Evolutionary conservation across 2,797 vertebrate genomes (phyloP), one percentile per base, ranked within the genome.

Genomic region (Sorex maritimensis): DNA sequence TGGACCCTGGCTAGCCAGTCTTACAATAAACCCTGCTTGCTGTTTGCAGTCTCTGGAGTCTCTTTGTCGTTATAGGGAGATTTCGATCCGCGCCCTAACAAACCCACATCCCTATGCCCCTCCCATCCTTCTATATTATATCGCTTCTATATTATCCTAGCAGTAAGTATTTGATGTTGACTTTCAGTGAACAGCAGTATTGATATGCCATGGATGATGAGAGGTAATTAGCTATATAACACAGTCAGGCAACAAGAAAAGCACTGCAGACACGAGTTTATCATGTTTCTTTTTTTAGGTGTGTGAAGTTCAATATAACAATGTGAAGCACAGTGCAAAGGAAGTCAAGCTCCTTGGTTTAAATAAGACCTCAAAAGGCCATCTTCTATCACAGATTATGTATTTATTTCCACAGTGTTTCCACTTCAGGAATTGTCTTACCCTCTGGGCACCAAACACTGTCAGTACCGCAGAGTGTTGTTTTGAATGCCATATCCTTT

Each of bases 401-500:
- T 86, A n/a, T 95, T 94, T 94, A 58, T 95, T 95, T 89, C 80
- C 68, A 34, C 81, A 79, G 26, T 10, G 46, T 86, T 94, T 74
- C 34, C 5, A 2, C 81, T 15, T 1, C 28, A 65, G 82, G 83
- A 88, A 44, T 55, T 95, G 72, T 30, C 67, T 97, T 89, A 82
- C 17, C 34, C 74, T 97, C 96, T 88, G 92, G 95, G 96, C 93
- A 96, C 58, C 12, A 82, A 95, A 90, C 52, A 73, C 65, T 87
- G 83, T 94, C 96, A 95, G 85, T 81, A 65, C 92, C 93, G 85
- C 81, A 83, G 86, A 69, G 91, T 96, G 97, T 93, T 95, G 83
- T 78, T 96, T 94, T 95, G 88, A 95, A 96, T 96, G 83, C 92
- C 82, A 91, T 69, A 92, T 96, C 94, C 90, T 81, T 97, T 61